Evolutionary conservation across 2,888 invertebrate genomes (phyloP), one percentile per base, ranked within the genome.

Genomic region (Timema cristinae): DNA sequence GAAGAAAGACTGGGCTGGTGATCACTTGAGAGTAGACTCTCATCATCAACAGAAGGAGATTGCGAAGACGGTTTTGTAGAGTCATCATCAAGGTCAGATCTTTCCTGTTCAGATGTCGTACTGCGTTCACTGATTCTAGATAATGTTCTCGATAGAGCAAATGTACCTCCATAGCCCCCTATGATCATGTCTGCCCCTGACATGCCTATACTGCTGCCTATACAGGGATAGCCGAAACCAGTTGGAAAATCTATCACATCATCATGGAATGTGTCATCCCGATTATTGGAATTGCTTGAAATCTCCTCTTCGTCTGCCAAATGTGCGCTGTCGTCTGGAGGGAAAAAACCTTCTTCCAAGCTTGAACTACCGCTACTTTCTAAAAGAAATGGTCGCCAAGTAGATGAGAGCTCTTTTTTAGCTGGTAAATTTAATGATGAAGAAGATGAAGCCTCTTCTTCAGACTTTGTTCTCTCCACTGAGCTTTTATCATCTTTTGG

Each of bases 71-170:
- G 93, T 82, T 93, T 94, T 50, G 93, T 93, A 0, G 92, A 91
- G 70, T 78, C 75, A 66, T 79, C 79, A 83, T 94, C 93, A 78
- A 93, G 90, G 74, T 92, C 90, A 79, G 93, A 93, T 5, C 92
- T 92, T 73, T 85, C 85, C 81, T 94, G 94, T 80, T 94, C 94
- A 0, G 94, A 94, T 11, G 93, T 93, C 10, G 94, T 94, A 76
- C 94, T 94, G 63, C 94, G 86, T 82, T 95, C 95, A 0, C 94
- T 94, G 79, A 95, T 95, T 75, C 94, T 85, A 0, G 94, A 94
- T 50, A 94, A 84, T 0, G 94, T 94, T 63, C 94, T 86, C 0
- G 90, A 89, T 47, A 91, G 79, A 0, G 90, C 89, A 82, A 92
- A 93, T 66, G 90, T 90, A 73, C 90, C 87, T 50, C 77, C 76